Evolutionary conservation across 2,113 vertebrate species (phyloP), one percentile per base, ranked within the genome.

Genomic region (Gasterosteus nipponicus): DNA sequence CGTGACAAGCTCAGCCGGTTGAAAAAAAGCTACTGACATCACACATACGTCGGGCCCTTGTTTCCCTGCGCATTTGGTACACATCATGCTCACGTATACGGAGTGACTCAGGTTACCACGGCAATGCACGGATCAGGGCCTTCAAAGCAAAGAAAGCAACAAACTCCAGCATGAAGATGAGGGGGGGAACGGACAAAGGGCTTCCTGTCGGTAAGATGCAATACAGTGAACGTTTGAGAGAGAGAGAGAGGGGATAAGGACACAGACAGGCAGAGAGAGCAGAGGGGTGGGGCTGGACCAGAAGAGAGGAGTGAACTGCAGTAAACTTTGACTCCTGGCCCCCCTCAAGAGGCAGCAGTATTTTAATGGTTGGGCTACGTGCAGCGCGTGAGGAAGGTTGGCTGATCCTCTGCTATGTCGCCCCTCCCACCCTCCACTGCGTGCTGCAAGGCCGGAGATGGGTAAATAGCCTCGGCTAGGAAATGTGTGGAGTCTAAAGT

Each of bases 351-450:
- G 81, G 69, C 83, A 87, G 91, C 91, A 86, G 89, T 90, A 84
- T 93, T 93, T 94, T 94, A 94, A 93, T 93, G 92, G 89, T 90
- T 60, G 73, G 88, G 92, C 93, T 94, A 94, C 93, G 93, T 94
- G 94, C 94, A 79, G 93, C 81, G 86, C 92, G 92, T 94, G 93
- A 92, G 92, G 86, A 80, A 78, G 89, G 74, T 67, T 91, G 81
- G 81, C 84, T 81, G 87, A 89, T 89, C 75, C 88, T 87, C 85
- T 19, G 67, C 78, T 81, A 51, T 81, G 79, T 81, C 78, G 54
- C 81, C 86, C 88, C 79, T 80, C 89, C 80, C 87, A 75, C 84
- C 54, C 71, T 38, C 22, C 69, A 78, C 86, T 71, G 78, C 75
- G 73, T 2, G 33, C 83, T 82, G 74, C 83, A 85, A 86, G 75